These are phyloP conservation scores for Acipenser transmontanus DNA, from an alignment of 2,797 vertebrate species.

Conservation along the genomic window DNA sequence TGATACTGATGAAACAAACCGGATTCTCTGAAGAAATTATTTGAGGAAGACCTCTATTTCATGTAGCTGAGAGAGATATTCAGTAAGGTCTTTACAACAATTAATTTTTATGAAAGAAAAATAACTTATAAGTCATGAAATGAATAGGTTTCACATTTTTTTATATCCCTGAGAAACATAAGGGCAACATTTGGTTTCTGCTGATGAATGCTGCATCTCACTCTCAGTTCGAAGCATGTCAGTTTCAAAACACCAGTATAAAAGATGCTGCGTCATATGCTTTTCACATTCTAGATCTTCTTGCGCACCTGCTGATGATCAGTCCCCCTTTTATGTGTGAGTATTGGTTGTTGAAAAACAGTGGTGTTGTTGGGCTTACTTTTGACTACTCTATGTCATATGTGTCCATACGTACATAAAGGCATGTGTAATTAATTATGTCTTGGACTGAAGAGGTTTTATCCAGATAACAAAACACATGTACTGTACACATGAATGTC, in stretches of 20 bases:
- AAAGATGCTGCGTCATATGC: slow-evolving; percentile 75
- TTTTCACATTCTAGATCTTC: slow-evolving; percentile 95
- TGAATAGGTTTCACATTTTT: background rate
- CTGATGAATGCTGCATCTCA: slow-evolving; percentile 32
- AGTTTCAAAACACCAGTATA: slow-evolving; percentile 70
- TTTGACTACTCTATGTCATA: slow-evolving; percentile 16
- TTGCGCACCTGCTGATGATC: slow-evolving; percentile 86
- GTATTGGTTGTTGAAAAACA: slow-evolving; percentile 76
- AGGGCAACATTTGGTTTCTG: slow-evolving; percentile 17
- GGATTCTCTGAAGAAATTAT: too few relatives aligned
- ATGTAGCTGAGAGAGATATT: too few relatives aligned
- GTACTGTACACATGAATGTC: too few relatives aligned
- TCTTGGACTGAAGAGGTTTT: slow-evolving; percentile 16
- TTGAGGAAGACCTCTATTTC: too few relatives aligned
- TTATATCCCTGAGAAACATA: background rate
- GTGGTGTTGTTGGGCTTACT: slow-evolving; percentile 19
- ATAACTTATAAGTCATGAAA: too few relatives aligned
- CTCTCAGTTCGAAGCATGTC: slow-evolving; percentile 65
- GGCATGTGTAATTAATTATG: slow-evolving; percentile 27
- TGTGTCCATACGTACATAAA: slow-evolving; percentile 21
- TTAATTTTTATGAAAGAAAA: too few relatives aligned
- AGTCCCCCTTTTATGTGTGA: slow-evolving; percentile 95
- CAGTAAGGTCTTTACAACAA: too few relatives aligned
- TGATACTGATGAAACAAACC: too few relatives aligned
- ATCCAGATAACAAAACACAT: slow-evolving; percentile 25